Base-by-base conservation (phyloP, 2,888 invertebrate genomes). In the Tiliacea citrago region DNA sequence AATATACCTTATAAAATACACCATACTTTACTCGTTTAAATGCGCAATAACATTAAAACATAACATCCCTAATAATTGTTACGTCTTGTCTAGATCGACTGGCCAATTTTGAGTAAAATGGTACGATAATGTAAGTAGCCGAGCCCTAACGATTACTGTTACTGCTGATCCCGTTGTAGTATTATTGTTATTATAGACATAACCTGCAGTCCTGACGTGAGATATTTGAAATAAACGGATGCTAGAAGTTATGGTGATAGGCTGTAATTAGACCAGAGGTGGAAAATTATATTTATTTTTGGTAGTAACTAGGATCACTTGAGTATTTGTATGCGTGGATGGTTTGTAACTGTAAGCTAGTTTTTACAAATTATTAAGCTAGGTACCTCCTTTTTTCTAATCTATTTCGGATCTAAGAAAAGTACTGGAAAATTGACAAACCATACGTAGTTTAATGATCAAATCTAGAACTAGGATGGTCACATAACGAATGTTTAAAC, bases 141-240 rank as follows among this genome's bases (percentile, higher is more conserved):
- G 79, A 55, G 81, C 47, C 63, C 77, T 89, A 88, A 88, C 89
- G 83, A 87, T 90, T 87, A 89, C 86, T 73, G 83, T 89, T 89
- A 86, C 69, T 82, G 85, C 77, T 85, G 83, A 82, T 87, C 79
- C 84, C 81, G 79, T 83, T 86, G 84, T 89, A 84, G 89, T 87
- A 83, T 86, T 91, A 91, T 89, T 91, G 92, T 92, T 93, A 94
- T 92, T 87, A 88, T 79, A 76, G 78, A 86, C 81, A 88, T 91
- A 90, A 90, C 82, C 83, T 86, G 79, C 85, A 83, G 83, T 86
- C 87, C 83, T 71, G 84, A 81, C 77, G 77, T 63, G 76, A 68
- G 73, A 74, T 81, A 75, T 79, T 81, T 45, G 21, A 77, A 66
- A 68, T 65, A 49, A 70, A 84, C 57, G 72, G 55, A 13, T 67